phyloP scores from a whole-genome alignment of 2,888 invertebrate species.

The Troides aeacus region DNA sequence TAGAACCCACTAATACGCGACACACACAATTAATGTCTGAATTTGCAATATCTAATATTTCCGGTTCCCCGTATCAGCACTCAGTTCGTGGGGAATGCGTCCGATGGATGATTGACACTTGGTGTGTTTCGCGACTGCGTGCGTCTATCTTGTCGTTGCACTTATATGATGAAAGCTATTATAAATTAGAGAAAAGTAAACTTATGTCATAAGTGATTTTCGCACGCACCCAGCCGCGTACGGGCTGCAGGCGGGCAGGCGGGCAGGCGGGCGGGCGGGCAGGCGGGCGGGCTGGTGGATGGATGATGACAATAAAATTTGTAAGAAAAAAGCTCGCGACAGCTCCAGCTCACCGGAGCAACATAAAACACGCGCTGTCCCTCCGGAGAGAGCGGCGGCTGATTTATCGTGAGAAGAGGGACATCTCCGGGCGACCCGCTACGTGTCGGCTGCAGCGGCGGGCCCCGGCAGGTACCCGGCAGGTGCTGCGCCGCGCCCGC shows the following conservation, averaged over 20 bases:
- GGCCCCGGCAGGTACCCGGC: slow-evolving; percentile 44
- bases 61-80: slow-evolving; percentile 2
- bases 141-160: too few species aligned
- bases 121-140: too few species aligned
- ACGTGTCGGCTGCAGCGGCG: slow-evolving; percentile 51
- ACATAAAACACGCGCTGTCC: slow-evolving; percentile 65
- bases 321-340: slow-evolving; percentile 44
- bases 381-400: slow-evolving; percentile 58
- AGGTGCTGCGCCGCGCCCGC: slow-evolving; percentile 43
- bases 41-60: slow-evolving; percentile 12
- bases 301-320: slow-evolving; percentile 31
- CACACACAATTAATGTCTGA: not conserved
- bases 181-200: too few species aligned
- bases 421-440: slow-evolving; percentile 57
- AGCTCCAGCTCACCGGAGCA: slow-evolving; percentile 48
- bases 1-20: slow-evolving; percentile 10
- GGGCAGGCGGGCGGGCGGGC: not conserved
- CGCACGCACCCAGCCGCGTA: too few species aligned
- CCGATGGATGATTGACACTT: too few species aligned
- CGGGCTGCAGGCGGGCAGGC: too few species aligned
- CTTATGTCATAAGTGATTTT: too few species aligned
- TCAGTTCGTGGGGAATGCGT: not conserved
- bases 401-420: slow-evolving; percentile 73
- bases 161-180: too few species aligned
- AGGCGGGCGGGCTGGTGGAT: not conserved